A percentile compares a stretch with the other conserved stretches of the same genome.
Evolutionary conservation across 1,140 invertebrate genomes (phyloP).

Genomic region (Drosophila insularis): DNA sequence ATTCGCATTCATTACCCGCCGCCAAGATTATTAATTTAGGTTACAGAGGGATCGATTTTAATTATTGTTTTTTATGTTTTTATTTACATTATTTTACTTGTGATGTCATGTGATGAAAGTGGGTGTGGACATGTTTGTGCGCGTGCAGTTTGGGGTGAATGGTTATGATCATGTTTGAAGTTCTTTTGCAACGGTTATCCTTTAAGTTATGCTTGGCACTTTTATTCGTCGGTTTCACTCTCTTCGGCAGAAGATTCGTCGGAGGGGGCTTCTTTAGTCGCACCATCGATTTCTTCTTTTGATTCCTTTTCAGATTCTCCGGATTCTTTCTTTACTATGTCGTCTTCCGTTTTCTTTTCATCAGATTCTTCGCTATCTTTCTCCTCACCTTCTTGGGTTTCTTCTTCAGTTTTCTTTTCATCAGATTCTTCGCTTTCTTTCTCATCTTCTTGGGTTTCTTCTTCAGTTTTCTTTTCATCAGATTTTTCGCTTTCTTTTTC

Average conservation of each 20-base stretch:
- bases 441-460: slow-evolving; percentile 5
- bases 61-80: slow-evolving; percentile 5
- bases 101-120: slow-evolving; percentile 31
- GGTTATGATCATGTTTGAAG: slow-evolving; percentile 21
- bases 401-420: slow-evolving; percentile 13
- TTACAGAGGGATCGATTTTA: slow-evolving; percentile 33
- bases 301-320: neutral
- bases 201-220: neutral
- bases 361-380: neutral
- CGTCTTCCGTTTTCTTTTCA: slow-evolving; percentile 6
- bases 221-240: slow-evolving; percentile 50
- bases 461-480: slow-evolving; percentile 10
- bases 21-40: slow-evolving; percentile 49
- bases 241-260: slow-evolving; percentile 28
- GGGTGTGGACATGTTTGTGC: slow-evolving; percentile 13
- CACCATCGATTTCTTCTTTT: slow-evolving; percentile 18
- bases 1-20: slow-evolving; percentile 39
- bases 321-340: neutral
- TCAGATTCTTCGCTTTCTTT: neutral
- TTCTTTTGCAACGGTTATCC: neutral
- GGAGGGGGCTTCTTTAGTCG: neutral
- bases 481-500: neutral
- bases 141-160: slow-evolving; percentile 23
- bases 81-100: slow-evolving; percentile 69
- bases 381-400: neutral